Conservation (phyloP, 2,113 vertebrate species). For the Hippocampus mohnikei region DNA sequence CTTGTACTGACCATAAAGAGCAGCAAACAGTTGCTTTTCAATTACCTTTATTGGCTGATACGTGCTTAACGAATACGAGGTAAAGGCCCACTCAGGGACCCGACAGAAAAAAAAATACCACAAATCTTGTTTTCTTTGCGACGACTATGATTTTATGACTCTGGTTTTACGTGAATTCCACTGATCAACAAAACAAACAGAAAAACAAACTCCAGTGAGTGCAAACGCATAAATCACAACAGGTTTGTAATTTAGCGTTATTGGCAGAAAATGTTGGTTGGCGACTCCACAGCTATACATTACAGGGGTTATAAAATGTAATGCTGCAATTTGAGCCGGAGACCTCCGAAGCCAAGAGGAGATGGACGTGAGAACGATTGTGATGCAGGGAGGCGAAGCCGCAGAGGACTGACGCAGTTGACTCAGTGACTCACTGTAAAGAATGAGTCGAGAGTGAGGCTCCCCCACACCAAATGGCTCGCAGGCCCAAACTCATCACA, state of each 20-base stretch:
- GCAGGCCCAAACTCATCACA: constrained; percentile 11
- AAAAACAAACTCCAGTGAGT: neutral
- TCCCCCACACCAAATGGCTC: constrained; percentile 56
- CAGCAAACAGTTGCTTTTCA: neutral
- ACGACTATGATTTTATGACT: neutral
- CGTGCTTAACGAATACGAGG: neutral
- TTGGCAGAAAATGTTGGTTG: neutral
- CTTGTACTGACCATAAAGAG: neutral
- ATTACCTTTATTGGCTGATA: neutral
- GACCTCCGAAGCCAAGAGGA: neutral
- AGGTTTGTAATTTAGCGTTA: neutral
- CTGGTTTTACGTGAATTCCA: neutral
- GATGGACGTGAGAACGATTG: constrained; percentile 34
- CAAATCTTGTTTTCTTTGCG: neutral
- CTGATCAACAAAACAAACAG: neutral
- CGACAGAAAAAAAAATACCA: neutral
- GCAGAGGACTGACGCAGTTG: constrained; percentile 40
- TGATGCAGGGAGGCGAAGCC: constrained; percentile 29
- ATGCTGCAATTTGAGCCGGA: constrained; percentile 4
- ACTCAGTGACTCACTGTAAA: constrained; percentile 43
- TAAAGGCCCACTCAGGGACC: neutral
- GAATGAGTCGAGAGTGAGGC: constrained; percentile 27
- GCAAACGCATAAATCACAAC: neutral
- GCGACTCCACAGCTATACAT: neutral
- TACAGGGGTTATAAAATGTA: neutral